Conservation (phyloP, 2,113 vertebrate species). For the Gnathonemus echidnorhynchus region DNA sequence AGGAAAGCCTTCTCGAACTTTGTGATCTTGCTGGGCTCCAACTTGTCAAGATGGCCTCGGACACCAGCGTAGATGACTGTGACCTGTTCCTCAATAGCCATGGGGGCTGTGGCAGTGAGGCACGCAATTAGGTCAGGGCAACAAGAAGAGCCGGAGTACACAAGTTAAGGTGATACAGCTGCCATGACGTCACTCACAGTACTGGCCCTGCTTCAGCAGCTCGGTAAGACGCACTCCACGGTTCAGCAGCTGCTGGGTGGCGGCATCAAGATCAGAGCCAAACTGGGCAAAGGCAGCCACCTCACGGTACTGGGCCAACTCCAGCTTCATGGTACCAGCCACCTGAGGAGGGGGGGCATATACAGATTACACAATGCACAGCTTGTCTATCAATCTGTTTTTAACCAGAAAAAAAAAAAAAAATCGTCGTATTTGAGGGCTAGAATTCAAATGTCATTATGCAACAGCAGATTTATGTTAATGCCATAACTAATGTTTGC, state of each 20-base stretch:
- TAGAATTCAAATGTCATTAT: background rate
- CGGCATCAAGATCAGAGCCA: constrained; percentile 89
- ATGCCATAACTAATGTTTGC: background rate
- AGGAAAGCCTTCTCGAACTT: constrained; percentile 91
- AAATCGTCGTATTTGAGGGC: background rate
- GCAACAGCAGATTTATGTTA: background rate
- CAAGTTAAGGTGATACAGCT: background rate
- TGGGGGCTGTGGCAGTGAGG: constrained; percentile 65
- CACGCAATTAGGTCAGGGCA: background rate
- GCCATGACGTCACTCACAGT: constrained; percentile 65
- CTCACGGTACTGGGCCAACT: constrained; percentile 95
- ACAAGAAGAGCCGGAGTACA: too few relatives aligned
- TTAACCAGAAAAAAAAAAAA: background rate
- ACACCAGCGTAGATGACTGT: constrained; percentile 95
- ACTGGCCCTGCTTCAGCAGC: constrained; percentile 94
- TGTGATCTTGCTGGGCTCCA: constrained; percentile 97
- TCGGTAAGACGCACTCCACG: constrained; percentile 92
- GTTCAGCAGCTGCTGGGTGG: constrained; percentile 91
- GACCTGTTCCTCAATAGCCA: constrained; percentile 98
- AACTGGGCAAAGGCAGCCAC: constrained; percentile 98
- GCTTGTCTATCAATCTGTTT: background rate
- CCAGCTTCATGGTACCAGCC: constrained; percentile 98
- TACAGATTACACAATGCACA: background rate
- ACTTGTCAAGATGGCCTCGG: constrained; percentile 88
- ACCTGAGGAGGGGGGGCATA: constrained; percentile 57